Evolutionary conservation across 2,113 vertebrate species (phyloP).

Genomic region (Myiopsitta monachus): DNA sequence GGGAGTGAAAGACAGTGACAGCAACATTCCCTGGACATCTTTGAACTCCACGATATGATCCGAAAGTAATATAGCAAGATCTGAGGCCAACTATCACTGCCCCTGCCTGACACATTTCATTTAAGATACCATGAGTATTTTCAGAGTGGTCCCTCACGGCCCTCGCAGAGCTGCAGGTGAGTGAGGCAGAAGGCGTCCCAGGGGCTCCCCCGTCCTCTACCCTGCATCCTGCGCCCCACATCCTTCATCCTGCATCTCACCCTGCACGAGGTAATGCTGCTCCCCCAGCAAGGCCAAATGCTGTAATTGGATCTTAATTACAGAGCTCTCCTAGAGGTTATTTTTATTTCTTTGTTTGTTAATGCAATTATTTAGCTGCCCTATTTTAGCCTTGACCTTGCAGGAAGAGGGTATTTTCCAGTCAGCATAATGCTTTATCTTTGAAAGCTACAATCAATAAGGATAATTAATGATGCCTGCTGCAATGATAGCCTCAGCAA

Average conservation of each 20-base stretch:
- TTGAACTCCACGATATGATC: slow-evolving; percentile 64
- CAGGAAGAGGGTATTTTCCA: slow-evolving; percentile 94
- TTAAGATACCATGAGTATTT: slow-evolving; percentile 65
- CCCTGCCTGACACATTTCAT: slow-evolving; percentile 65
- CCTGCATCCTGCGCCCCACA: not conserved
- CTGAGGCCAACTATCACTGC: slow-evolving; percentile 59
- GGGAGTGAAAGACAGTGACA: not conserved
- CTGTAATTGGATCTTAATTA: slow-evolving; percentile 83
- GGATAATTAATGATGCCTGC: slow-evolving; percentile 99
- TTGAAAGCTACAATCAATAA: slow-evolving; percentile 99
- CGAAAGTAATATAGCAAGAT: slow-evolving; percentile 72
- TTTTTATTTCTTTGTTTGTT: slow-evolving; percentile 87
- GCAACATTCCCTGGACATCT: slow-evolving; percentile 70
- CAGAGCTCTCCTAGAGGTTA: slow-evolving; percentile 76
- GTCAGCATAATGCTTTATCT: slow-evolving; percentile 99
- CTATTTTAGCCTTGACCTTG: slow-evolving; percentile 97
- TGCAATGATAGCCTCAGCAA: slow-evolving; percentile 99
- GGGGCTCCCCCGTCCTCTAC: not conserved
- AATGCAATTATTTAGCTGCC: slow-evolving; percentile 88
- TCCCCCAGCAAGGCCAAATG: slow-evolving; percentile 70
- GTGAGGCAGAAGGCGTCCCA: not conserved
- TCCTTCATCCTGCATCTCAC: not conserved
- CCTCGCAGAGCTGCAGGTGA: not conserved
- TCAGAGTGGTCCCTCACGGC: slow-evolving; percentile 44
- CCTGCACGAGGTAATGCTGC: slow-evolving; percentile 30